These are phyloP conservation scores for Urocitellus parryii DNA, from an alignment of 2,113 vertebrate species.

Conservation along the genomic window DNA sequence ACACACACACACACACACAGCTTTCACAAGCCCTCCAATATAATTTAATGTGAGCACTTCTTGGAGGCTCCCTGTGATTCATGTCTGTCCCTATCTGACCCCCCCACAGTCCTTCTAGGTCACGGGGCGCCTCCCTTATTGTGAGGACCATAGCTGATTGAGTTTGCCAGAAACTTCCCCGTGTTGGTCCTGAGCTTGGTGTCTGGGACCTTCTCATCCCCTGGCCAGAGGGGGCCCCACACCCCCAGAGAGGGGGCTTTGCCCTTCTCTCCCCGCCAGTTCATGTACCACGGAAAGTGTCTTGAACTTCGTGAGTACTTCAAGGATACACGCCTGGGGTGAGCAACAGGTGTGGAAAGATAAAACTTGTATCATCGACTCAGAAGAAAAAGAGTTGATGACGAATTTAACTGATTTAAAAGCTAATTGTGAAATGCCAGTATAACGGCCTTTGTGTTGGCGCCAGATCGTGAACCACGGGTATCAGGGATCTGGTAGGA, in stretches of 20 bases:
- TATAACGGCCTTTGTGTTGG: not conserved
- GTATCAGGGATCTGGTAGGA: not conserved
- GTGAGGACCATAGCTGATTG: accelerated
- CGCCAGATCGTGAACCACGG: not conserved
- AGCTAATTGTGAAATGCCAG: not conserved
- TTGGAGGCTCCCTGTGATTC: not conserved
- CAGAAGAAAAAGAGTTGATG: not conserved
- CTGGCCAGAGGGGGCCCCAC: not conserved
- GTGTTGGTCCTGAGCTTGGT: not conserved
- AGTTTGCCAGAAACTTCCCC: not conserved
- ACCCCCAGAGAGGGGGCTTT: accelerated
- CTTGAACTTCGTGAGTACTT: not conserved
- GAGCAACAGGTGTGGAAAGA: not conserved
- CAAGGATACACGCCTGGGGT: not conserved
- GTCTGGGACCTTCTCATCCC: not conserved
- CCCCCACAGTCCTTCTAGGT: no score
- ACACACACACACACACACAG: no score
- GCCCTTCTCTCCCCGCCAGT: no score
- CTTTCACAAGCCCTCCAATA: not conserved
- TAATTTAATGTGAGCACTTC: not conserved
- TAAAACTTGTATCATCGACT: not conserved
- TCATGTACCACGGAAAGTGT: not conserved
- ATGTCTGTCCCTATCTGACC: not conserved
- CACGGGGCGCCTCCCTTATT: no score
- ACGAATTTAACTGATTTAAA: not conserved